A percentile compares a stretch with the other conserved stretches of the same genome.
phyloP scores from a whole-genome alignment of 2,797 vertebrate species.

The Myiotriccus ornatus region DNA sequence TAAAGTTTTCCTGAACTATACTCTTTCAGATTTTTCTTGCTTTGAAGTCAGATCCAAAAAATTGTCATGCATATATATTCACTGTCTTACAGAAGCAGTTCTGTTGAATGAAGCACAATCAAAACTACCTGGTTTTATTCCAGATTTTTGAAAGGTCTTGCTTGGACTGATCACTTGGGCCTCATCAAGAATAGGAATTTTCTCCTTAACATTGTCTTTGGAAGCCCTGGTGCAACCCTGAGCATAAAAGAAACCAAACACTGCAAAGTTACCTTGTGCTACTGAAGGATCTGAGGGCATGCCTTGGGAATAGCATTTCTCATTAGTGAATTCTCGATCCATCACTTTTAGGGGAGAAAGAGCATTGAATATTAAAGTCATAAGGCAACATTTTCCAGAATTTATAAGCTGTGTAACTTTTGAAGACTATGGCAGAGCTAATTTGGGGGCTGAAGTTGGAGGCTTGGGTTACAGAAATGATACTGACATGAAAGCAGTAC shows the following conservation, averaged over 20 bases:
- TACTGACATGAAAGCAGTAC: neutral
- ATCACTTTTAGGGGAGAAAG: neutral
- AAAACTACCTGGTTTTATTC: neutral
- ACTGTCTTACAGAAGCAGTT: neutral
- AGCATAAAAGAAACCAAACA: neutral
- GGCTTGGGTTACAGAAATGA: neutral
- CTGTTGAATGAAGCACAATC: neutral
- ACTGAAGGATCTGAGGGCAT: neutral
- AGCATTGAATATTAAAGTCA: neutral
- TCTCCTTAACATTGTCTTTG: neutral
- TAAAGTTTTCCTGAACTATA: neutral
- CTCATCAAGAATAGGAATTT: neutral
- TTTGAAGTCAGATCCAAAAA: neutral
- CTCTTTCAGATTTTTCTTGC: neutral
- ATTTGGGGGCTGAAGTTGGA: neutral
- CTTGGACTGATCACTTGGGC: neutral
- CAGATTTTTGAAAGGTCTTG: neutral
- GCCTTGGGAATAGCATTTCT: neutral
- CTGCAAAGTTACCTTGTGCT: neutral
- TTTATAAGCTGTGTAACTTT: neutral
- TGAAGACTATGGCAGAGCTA: neutral
- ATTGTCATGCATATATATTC: neutral
- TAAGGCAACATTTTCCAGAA: neutral
- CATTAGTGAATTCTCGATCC: neutral
- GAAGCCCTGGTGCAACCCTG: neutral